A percentile compares a stretch with the other conserved stretches of the same genome.
phyloP scores from a whole-genome alignment of 2,888 invertebrate species.

The Pinctada fucata region DNA sequence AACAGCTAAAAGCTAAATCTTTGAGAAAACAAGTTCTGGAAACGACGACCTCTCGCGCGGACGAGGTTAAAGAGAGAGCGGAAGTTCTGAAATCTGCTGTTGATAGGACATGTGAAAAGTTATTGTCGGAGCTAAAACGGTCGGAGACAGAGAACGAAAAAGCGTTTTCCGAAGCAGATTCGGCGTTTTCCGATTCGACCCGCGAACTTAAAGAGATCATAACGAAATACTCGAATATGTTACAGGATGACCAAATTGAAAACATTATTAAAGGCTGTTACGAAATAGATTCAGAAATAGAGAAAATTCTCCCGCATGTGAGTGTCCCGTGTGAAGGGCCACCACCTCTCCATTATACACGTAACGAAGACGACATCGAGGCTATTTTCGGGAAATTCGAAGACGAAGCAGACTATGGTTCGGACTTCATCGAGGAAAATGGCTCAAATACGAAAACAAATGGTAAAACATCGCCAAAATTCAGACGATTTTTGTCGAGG shows the following conservation, averaged over 20 bases:
- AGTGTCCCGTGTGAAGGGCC: constrained; percentile 1
- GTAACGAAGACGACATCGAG: not conserved
- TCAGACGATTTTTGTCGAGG: constrained; percentile 1
- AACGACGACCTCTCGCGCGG: not conserved
- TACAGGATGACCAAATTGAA: constrained; percentile 6
- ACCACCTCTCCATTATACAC: not conserved
- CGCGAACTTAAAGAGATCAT: constrained; percentile 2
- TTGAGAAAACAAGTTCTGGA: not conserved
- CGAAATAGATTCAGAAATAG: constrained; percentile 12
- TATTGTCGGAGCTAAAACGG: not conserved
- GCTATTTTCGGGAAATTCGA: constrained; percentile 12
- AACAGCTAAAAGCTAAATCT: not conserved
- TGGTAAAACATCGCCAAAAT: not conserved
- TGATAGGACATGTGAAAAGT: not conserved
- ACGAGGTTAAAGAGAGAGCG: constrained; percentile 9
- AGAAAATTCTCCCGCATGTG: not conserved
- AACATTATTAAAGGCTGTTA: constrained; percentile 7
- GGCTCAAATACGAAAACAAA: not conserved
- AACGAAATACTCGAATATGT: not conserved
- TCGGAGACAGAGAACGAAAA: not conserved
- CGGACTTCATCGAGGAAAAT: constrained; percentile 17
- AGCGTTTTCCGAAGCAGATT: constrained; percentile 6
- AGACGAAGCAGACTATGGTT: constrained; percentile 8
- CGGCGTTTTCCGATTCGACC: not conserved
- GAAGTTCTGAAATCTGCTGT: constrained; percentile 10